These are phyloP conservation scores for Drosophila fungiperda DNA, from an alignment of 2,888 invertebrate genomes.

Conservation along the genomic window DNA sequence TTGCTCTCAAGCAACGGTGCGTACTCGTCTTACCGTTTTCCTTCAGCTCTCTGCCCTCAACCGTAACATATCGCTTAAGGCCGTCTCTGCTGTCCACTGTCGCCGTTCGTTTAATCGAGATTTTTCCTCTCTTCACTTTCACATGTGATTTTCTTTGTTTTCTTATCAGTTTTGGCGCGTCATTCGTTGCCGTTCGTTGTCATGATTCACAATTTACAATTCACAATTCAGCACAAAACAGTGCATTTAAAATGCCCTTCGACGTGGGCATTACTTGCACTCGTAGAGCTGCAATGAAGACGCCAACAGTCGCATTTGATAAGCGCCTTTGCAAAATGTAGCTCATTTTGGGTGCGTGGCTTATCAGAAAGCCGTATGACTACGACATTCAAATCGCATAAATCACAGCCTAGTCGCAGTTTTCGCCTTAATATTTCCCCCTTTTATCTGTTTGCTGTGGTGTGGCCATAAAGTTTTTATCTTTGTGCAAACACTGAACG, in stretches of 20 bases:
- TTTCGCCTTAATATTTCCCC: conserved; percentile 66
- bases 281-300: conserved; percentile 49
- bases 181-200: conserved; percentile 16
- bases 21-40: conserved; percentile 51
- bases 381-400: conserved; percentile 73
- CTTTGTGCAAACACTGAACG: conserved; percentile 74
- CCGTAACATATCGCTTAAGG: conserved; percentile 17
- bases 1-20: conserved; percentile 52
- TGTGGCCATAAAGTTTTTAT: conserved; percentile 74
- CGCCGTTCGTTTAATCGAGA: conserved; percentile 28
- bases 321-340: conserved; percentile 41
- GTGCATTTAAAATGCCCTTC: conserved; percentile 52
- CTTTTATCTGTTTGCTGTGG: conserved; percentile 74
- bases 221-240: conserved; percentile 29
- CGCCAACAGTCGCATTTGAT: conserved; percentile 48
- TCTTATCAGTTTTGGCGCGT: conserved; percentile 66
- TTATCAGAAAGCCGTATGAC: conserved; percentile 65
- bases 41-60: conserved; percentile 12
- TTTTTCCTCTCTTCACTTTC: conserved; percentile 54
- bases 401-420: conserved; percentile 77
- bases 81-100: conserved; percentile 13
- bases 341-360: conserved; percentile 65
- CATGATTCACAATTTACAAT: conserved; percentile 57
- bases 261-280: conserved; percentile 10
- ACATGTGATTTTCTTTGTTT: conserved; percentile 68